These are phyloP conservation scores for Zapus hudsonius DNA, from an alignment of 2,113 vertebrate species.

Conservation along the genomic window DNA sequence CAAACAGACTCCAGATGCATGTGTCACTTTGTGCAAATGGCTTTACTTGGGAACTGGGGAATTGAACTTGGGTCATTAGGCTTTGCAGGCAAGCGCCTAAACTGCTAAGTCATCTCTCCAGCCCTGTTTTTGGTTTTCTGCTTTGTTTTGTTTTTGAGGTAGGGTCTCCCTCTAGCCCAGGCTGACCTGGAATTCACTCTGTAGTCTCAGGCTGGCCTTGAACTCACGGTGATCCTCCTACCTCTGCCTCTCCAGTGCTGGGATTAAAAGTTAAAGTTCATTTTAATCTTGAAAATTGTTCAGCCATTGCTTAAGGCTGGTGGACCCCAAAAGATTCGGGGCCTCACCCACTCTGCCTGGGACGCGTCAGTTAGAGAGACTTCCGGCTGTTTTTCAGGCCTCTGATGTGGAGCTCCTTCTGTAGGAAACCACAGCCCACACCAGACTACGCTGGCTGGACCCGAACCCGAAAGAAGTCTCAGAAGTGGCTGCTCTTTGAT, in stretches of 20 bases:
- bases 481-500: fast-evolving
- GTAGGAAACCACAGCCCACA: background rate
- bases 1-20: no score
- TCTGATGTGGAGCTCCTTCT: background rate
- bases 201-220: background rate
- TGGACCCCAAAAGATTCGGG: background rate
- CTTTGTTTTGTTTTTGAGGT: background rate
- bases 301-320: background rate
- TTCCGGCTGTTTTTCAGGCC: fast-evolving
- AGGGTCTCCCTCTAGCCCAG: background rate
- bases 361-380: background rate
- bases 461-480: background rate
- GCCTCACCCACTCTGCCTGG: background rate
- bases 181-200: background rate
- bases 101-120: no score
- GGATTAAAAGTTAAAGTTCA: background rate
- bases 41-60: no score
- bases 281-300: background rate
- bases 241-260: background rate
- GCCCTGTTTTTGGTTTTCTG: no score
- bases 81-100: no score
- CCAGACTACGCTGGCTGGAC: background rate
- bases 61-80: no score
- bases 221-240: background rate
- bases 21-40: no score